phyloP scores from a whole-genome alignment of 2,888 invertebrate genomes.

The Melinopterus prodromus region DNA sequence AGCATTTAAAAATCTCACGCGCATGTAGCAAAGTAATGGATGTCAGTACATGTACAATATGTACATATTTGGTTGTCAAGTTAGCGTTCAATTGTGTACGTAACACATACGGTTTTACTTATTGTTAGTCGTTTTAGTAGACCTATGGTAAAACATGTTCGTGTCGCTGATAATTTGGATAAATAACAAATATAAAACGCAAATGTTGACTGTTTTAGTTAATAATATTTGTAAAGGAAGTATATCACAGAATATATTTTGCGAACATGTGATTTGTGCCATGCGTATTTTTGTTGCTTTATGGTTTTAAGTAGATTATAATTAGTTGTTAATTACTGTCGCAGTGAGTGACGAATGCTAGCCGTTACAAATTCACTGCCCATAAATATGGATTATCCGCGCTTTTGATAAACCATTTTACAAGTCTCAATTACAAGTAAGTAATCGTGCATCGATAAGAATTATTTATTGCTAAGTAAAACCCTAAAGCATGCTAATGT shows the following conservation, averaged over 20 bases:
- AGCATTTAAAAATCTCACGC: neutral
- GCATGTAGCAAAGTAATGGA: too few relatives aligned
- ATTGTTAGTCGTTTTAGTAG: neutral
- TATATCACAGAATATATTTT: neutral
- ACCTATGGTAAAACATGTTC: neutral
- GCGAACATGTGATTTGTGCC: neutral
- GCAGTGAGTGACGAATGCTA: neutral
- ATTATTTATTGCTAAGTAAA: neutral
- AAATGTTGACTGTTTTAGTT: neutral
- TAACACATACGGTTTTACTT: too few relatives aligned
- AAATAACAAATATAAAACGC: neutral
- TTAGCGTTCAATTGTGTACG: neutral
- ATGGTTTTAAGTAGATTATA: neutral
- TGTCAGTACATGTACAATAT: neutral
- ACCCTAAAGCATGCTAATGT: neutral
- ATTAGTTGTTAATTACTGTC: neutral
- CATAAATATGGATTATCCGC: neutral
- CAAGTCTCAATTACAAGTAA: neutral
- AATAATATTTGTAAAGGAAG: neutral
- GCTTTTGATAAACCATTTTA: neutral
- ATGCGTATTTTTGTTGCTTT: neutral
- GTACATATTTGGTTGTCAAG: neutral
- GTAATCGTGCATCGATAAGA: neutral
- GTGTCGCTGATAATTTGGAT: neutral
- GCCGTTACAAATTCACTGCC: neutral